These are phyloP conservation scores for Aphaenogaster ashmeadi DNA, from an alignment of 1,140 invertebrate species.

Conservation along the genomic window DNA sequence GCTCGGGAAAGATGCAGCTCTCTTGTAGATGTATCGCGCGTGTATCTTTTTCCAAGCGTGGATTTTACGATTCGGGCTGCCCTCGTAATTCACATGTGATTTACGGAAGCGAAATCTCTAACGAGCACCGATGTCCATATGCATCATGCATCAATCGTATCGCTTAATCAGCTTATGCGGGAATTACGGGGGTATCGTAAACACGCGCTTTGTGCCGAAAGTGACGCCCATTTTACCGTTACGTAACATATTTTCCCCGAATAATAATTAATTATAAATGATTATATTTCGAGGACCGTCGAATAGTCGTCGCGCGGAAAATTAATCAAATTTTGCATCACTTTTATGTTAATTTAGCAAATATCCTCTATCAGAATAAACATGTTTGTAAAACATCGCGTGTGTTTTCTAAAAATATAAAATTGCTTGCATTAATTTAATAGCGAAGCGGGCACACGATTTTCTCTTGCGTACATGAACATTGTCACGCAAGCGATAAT, in stretches of 20 bases:
- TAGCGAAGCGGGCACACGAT: background rate
- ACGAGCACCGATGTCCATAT: background rate
- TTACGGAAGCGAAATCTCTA: conserved; percentile 19
- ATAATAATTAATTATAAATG: conserved; percentile 12
- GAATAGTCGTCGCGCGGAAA: background rate
- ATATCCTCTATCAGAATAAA: background rate
- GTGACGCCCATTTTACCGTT: background rate
- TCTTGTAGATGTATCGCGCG: background rate
- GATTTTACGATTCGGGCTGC: background rate
- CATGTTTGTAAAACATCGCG: background rate
- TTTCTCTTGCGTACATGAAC: background rate
- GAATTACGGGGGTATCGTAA: conserved; percentile 34
- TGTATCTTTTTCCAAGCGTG: background rate
- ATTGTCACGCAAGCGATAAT: background rate
- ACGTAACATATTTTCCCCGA: background rate
- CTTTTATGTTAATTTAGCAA: background rate
- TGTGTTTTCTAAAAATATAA: background rate
- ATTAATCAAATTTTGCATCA: background rate
- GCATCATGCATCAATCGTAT: conserved; percentile 13
- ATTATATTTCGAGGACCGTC: background rate
- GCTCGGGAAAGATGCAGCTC: conserved; percentile 14
- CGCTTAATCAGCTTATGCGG: conserved; percentile 37
- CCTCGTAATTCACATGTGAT: background rate
- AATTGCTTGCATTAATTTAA: conserved; percentile 8
- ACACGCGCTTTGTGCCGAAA: background rate